Evolutionary conservation across 1,140 invertebrate species (phyloP).

Genomic region (Listronotus bonariensis): DNA sequence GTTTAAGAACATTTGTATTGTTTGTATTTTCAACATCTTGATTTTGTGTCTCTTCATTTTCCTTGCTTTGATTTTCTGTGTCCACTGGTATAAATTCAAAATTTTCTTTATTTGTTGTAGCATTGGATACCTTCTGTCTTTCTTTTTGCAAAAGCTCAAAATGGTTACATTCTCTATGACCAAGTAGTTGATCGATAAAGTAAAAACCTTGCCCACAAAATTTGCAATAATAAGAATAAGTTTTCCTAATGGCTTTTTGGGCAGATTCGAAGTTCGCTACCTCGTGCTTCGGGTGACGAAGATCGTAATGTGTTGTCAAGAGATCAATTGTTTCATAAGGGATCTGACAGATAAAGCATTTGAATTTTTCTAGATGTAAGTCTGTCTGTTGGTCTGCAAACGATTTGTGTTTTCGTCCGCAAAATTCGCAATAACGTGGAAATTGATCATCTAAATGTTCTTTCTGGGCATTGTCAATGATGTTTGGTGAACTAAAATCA

Average conservation of each 20-base stretch:
- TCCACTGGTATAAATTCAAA: background rate
- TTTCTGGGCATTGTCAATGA: background rate
- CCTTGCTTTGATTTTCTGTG: too few relatives aligned
- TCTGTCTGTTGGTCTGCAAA: background rate
- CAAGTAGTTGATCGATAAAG: slow-evolving; percentile 60
- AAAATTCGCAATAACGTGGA: background rate
- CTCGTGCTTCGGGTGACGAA: background rate
- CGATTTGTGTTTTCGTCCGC: background rate
- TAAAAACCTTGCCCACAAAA: background rate
- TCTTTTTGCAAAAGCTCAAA: background rate
- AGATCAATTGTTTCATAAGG: background rate
- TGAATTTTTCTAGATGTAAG: background rate
- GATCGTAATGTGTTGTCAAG: background rate
- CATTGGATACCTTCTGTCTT: background rate
- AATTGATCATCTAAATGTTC: background rate
- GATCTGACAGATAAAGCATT: background rate
- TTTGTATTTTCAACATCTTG: too few relatives aligned
- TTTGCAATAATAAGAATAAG: background rate
- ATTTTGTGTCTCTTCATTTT: too few relatives aligned
- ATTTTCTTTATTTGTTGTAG: background rate
- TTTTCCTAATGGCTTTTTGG: background rate
- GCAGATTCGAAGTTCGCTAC: background rate
- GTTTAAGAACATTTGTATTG: too few relatives aligned
- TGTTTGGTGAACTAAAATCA: too few relatives aligned
- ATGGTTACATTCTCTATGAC: background rate